Evolutionary conservation across 1,140 invertebrate genomes (phyloP), one percentile per base, ranked within the genome.

Genomic region (Hesperophylax magnus): DNA sequence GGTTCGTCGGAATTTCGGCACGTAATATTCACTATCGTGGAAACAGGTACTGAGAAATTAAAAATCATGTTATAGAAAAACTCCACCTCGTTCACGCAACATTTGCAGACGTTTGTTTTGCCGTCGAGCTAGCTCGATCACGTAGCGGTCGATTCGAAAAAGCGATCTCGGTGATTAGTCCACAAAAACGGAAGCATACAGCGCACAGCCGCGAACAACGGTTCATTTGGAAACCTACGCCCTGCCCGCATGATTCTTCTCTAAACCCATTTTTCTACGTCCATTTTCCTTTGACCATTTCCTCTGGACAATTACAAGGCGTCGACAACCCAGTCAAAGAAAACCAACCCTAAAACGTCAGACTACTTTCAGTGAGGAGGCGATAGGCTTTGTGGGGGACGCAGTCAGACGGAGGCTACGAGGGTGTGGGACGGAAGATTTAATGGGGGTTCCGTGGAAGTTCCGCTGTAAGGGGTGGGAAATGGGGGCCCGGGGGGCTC

Each of bases 281-380:
- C 63, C 67, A 39, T 9, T 71, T 71, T 71, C 67, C 39, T 71
- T 52, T 52, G 67, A 71, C 67, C 67, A 47, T 61, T 24, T 47
- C 17, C 27, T 47, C 34, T 15, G 17, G 9, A 20, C 39, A 18
- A 47, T 71, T 47, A 20, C 39, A 47, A 47, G 67, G 65, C 65
- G 65, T 69, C 65, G 34, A 47, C 27, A 47, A 71, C 20, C 67
- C 67, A 65, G 61, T 65, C 24, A 65, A 14, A 65, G 24, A 65
- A 52, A 72, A 24, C 20, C 47, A 7, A 15, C 67, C 56, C 56
- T 8, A 22, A 58, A 58, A 47, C 39, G 39, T 47, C 39, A 47
- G 39, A 58, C n/a, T 58, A 20, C n/a, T 22, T 58, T 58, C 0
- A 58, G 56, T n/a, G n/a, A 22, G 47, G 22, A 24, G 72, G 72